Evolutionary conservation across 2,797 vertebrate species (phyloP), one percentile per base, ranked within the genome.

Genomic region (Nothura maculosa): DNA sequence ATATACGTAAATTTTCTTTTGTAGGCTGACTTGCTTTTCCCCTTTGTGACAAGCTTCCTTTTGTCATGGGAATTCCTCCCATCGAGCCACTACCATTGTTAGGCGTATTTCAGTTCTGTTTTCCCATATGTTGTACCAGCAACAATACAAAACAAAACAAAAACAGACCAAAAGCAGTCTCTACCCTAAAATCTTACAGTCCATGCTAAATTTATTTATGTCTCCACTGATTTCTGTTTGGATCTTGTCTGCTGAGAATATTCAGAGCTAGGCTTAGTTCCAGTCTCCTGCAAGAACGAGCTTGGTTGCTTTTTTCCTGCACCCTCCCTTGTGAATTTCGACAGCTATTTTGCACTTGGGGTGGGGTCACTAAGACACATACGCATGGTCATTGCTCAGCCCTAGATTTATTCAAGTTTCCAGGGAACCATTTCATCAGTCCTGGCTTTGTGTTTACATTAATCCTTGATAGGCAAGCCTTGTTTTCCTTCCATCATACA

Each of bases 291-390:
- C 61, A 50, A 40, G 55, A 81, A 83, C 47, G 54, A 6, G 32
- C 6, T 6, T 84, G 21, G 38, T 66, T 91, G 77, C 63, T 81
- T 54, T 79, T 52, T 61, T 79, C 57, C 61, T 90, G 69, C 63
- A 63, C 61, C 30, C 67, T 73, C 67, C 69, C 52, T 85, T 61
- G 68, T 70, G 16, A 52, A 60, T 73, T 87, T 83, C 61, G 28
- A 58, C 81, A 82, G 83, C 75, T 96, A 27, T 79, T 91, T 87
- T 73, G 69, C 73, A 66, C 38, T 25, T 2, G 1, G 63, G 82
- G 48, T 67, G 89, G 52, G 85, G 77, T 62, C 20, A 18, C 20
- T 6, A 15, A 55, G 68, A 32, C 60, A 60, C 57, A 48, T 20
- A 8, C 1, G 4, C 22, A 2, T 38, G 25, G 72, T 55, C 91